A percentile compares a stretch with the other conserved stretches of the same genome.
phyloP scores from a whole-genome alignment of 1,140 invertebrate species.

The Papilio polytes region DNA sequence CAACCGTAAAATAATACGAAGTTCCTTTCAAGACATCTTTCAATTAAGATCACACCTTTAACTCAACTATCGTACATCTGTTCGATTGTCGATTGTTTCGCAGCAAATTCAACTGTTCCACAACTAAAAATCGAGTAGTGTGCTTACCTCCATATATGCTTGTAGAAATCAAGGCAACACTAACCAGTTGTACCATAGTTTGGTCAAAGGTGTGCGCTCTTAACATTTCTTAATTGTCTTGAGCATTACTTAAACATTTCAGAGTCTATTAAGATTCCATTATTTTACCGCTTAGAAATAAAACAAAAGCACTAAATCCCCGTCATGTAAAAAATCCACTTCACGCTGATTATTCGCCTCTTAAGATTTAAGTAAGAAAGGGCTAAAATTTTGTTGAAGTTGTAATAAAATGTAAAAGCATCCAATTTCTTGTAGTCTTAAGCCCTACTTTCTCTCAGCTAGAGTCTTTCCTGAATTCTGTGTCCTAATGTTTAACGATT shows the following conservation, averaged over 20 bases:
- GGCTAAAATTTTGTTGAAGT: neutral
- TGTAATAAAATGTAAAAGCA: conserved; percentile 3
- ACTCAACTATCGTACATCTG: too few relatives aligned
- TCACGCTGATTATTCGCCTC: neutral
- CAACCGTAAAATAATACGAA: too few relatives aligned
- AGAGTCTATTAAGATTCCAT: neutral
- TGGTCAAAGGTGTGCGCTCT: too few relatives aligned
- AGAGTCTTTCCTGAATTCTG: conserved; percentile 19
- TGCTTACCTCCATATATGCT: too few relatives aligned
- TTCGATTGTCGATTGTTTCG: too few relatives aligned
- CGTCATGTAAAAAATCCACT: neutral
- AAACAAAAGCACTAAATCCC: neutral
- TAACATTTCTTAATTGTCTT: too few relatives aligned
- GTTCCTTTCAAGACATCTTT: too few relatives aligned
- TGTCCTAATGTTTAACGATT: conserved; percentile 35
- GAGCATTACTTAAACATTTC: neutral
- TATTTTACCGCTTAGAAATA: neutral
- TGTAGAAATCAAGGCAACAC: too few relatives aligned
- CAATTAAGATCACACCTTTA: too few relatives aligned
- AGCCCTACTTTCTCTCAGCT: neutral
- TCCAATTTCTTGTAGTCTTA: neutral
- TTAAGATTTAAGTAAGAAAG: neutral
- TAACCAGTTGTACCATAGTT: too few relatives aligned
- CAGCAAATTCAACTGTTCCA: too few relatives aligned
- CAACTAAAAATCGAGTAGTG: too few relatives aligned